Base-by-base conservation (phyloP, 92 coral and sea anemone genomes). In the Palythoa grandis region DNA sequence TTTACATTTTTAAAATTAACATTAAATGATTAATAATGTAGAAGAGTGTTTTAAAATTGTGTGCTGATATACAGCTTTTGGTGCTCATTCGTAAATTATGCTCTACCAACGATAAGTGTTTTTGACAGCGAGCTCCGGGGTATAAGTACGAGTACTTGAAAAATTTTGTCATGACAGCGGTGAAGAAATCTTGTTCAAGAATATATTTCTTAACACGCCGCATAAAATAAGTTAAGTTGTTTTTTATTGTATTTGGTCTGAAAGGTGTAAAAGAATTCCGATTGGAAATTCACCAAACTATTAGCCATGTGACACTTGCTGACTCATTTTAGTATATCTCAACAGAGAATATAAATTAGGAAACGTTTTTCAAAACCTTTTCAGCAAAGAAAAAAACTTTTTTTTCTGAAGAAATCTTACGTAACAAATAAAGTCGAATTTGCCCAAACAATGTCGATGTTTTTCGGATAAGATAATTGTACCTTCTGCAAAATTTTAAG, bases 21-120 rank as follows among this genome's bases (percentile, higher is more conserved):
- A 75, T 75, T 29, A 1, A 29, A 0, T 29, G 35, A 29, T 29
- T 22, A 76, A 76, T 76, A 76, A 76, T 76, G 68, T 23, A 76
- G 58, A 10, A 1, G 35, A 10, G 16, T 19, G 54, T 75, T 48
- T 48, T 16, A 24, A 74, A 75, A 48, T 25, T n/a, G 37, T 40
- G 9, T 23, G 7, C 20, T 63, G 29, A n/a, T 61, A 61, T 60
- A 65, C 15, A 37, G 60, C 47, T 63, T 80, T 50, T 25, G 53
- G 12, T 0, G 19, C 47, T 19, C 82, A 23, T 76, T 47, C 23
- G 43, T 0, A 17, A 50, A 54, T 43, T 43, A 43, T 48, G 20
- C 12, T 12, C 20, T 43, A 79, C 38, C 24, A 72, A 43, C 58
- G 20, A 8, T 5, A 79, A 40, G 17, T 53, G 67, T 11, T 25